phyloP scores from a whole-genome alignment of 2,113 vertebrate genomes.

The Lanius ludovicianus region DNA sequence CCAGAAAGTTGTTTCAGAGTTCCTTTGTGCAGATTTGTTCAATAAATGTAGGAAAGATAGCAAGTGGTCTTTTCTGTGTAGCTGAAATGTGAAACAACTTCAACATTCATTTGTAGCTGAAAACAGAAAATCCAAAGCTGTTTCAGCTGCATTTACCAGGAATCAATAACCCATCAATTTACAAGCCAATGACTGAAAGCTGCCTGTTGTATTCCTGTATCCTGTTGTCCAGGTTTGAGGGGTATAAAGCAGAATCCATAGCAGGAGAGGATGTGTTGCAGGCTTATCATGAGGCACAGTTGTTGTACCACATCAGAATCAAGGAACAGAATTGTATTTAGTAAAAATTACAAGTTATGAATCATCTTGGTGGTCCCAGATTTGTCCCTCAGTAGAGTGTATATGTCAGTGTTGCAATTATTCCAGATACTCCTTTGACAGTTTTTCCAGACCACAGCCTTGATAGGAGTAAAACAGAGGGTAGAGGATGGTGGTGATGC shows the following conservation, averaged over 20 bases:
- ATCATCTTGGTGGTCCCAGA: neutral
- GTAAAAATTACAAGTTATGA: neutral
- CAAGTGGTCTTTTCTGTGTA: neutral
- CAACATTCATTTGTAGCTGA: neutral
- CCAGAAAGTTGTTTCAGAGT: neutral
- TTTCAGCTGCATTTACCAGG: neutral
- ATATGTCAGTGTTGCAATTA: neutral
- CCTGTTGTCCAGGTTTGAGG: neutral
- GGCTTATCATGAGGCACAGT: accelerated
- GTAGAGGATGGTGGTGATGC: neutral
- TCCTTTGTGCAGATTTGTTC: neutral
- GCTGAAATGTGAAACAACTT: neutral
- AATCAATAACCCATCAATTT: neutral
- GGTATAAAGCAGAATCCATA: neutral
- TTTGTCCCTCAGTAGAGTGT: neutral
- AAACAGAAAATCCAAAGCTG: neutral
- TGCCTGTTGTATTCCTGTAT: neutral
- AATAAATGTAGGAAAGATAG: neutral
- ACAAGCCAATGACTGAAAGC: neutral
- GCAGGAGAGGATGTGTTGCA: neutral
- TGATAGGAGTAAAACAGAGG: neutral
- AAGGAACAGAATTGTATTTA: neutral
- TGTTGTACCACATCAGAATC: neutral
- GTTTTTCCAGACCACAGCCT: neutral
- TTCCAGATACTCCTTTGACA: neutral